Base-by-base conservation (phyloP, 2,113 vertebrate genomes). In the Axis porcinus region DNA sequence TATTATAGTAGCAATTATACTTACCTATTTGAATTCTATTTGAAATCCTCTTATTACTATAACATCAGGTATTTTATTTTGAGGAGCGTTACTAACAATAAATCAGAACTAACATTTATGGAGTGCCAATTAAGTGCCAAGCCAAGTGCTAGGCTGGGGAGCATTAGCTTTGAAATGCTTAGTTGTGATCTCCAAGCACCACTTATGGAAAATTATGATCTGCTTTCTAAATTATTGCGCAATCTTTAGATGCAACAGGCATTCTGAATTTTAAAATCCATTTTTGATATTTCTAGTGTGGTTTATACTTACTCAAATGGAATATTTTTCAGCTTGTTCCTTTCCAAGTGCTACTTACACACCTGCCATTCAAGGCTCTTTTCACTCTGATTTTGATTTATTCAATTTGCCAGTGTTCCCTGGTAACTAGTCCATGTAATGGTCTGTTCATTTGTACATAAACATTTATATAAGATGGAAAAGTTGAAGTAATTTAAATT, bases 381-480 rank as follows among this genome's bases (percentile, higher is more conserved):
- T 95, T 94, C 40, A 28, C 25, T 97, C 27, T 47, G 25, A 94
- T 96, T 96, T 52, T 98, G 85, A 97, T 98, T 98, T 98, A 97
- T 97, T 93, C 9, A 86, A 64, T 81, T 94, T 91, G 58, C 55
- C 95, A 67, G 30, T 43, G 85, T 83, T 64, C 76, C 21, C n/a
- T 97, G 87, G 27, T 97, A 40, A 83, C 95, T 95, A 93, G 76
- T 52, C n/a, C 45, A 83, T 79, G 84, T 97, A 98, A 92, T 91
- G 89, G 76, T 14, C 74, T 96, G 95, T 94, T 98, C 94, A 74
- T 89, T 50, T 92, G 79, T 91, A 96, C 79, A 67, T 95, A 98
- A 98, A 97, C 67, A 95, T 97, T 98, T 98, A 94, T 86, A 92
- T 33, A 96, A 98, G 85, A 86, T 50, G 85, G 91, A 97, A 97